phyloP scores from a whole-genome alignment of 2,888 invertebrate genomes.

The Cryptocephalus primarius region DNA sequence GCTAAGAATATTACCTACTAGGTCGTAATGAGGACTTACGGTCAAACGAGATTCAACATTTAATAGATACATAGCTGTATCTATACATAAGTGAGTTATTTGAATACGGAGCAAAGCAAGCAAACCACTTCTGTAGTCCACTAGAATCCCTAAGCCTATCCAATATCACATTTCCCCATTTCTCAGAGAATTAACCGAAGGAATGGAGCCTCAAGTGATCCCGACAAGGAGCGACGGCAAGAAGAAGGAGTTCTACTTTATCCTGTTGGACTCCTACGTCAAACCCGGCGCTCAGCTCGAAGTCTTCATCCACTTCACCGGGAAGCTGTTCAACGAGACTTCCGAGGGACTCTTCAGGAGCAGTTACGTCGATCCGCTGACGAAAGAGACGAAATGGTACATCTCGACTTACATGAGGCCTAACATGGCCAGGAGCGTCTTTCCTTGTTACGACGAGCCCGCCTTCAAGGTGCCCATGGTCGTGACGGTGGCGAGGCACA shows the following conservation, averaged over 20 bases:
- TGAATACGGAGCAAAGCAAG: no score
- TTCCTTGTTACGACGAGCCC: constrained; percentile 76
- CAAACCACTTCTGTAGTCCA: no score
- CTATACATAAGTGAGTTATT: no score
- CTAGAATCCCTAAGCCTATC: no score
- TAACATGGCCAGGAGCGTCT: constrained; percentile 62
- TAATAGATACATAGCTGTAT: no score
- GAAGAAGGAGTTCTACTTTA: constrained; percentile 50
- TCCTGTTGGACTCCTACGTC: constrained; percentile 48
- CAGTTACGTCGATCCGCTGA: constrained; percentile 42
- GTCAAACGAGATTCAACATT: no score
- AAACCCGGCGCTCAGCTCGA: constrained; percentile 47
- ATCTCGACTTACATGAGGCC: constrained; percentile 60
- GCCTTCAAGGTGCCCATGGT: constrained; percentile 62
- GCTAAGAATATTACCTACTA: no score
- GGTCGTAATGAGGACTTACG: no score
- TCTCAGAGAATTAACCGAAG: no score
- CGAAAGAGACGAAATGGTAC: constrained; percentile 40
- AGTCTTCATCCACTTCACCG: constrained; percentile 54
- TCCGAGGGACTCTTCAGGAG: constrained; percentile 62
- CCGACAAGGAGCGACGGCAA: constrained; percentile 37
- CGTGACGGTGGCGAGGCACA: constrained; percentile 50
- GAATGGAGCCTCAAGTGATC: background rate
- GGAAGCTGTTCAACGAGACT: constrained; percentile 50
- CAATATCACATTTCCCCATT: no score